phyloP scores from a whole-genome alignment of 2,888 invertebrate genomes.

The Athrips mouffetella region DNA sequence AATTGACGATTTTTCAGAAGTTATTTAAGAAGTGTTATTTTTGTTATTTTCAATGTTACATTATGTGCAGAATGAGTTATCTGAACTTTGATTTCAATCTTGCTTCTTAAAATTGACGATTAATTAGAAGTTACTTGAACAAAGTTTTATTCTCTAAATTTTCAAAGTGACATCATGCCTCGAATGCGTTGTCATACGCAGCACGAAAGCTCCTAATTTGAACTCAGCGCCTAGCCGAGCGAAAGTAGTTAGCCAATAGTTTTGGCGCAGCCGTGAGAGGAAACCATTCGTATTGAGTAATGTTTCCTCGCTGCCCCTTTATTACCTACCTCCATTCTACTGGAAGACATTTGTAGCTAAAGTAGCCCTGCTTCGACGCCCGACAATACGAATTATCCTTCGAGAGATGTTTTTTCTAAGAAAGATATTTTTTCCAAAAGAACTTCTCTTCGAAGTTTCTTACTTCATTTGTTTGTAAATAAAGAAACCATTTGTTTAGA shows the following conservation, averaged over 20 bases:
- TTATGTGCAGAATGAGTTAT: too few species aligned
- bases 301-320: slow-evolving; percentile 56
- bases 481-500: too few species aligned
- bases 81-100: too few species aligned
- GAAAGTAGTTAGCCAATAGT: slow-evolving; percentile 56
- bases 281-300: slow-evolving; percentile 67
- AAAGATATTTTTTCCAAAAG: slow-evolving; percentile 23
- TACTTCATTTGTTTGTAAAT: slow-evolving; percentile 6
- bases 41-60: too few species aligned
- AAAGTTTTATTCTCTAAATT: too few species aligned
- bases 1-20: too few species aligned
- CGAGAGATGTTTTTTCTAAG: slow-evolving; percentile 25
- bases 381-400: slow-evolving; percentile 39
- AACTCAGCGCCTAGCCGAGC: slow-evolving; percentile 37
- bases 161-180: too few species aligned
- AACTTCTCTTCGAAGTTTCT: slow-evolving; percentile 4
- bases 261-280: slow-evolving; percentile 53
- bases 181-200: too few species aligned
- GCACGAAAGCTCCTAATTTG: slow-evolving; percentile 40
- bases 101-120: too few species aligned
- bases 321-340: slow-evolving; percentile 48
- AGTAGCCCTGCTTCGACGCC: slow-evolving; percentile 44
- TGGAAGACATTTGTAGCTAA: slow-evolving; percentile 51
- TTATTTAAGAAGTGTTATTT: too few species aligned
- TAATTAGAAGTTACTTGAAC: too few species aligned